phyloP scores from a whole-genome alignment of 2,113 vertebrate species.

The Leiothrix lutea region DNA sequence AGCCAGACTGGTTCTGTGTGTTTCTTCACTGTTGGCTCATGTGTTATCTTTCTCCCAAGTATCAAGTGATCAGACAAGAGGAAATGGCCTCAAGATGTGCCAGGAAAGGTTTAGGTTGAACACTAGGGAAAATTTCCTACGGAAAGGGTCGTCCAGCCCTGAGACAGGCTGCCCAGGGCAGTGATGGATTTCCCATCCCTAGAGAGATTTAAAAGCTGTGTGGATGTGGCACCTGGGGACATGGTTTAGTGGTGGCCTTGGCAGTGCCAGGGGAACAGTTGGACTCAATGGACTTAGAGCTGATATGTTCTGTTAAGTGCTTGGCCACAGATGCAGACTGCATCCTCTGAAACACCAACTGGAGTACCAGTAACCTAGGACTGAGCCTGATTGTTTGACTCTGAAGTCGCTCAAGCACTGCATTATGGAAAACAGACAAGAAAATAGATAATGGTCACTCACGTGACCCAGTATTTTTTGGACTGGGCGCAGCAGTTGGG shows the following conservation, averaged over 20 bases:
- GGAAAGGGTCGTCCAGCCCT: neutral
- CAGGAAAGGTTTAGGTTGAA: neutral
- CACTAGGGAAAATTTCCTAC: neutral
- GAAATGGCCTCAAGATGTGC: neutral
- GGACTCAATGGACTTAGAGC: neutral
- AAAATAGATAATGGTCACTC: accelerated
- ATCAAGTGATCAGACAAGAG: neutral
- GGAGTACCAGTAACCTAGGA: accelerated
- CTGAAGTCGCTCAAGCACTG: neutral
- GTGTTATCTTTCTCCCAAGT: neutral
- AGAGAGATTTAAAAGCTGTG: neutral
- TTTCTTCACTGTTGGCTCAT: neutral
- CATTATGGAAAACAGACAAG: neutral
- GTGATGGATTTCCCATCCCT: neutral
- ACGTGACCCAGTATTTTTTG: accelerated
- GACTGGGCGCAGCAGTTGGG: neutral
- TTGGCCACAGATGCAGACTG: neutral
- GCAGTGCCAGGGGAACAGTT: neutral
- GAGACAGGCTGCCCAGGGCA: neutral
- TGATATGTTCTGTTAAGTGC: neutral
- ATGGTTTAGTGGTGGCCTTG: neutral
- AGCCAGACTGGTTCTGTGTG: neutral
- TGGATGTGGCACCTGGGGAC: neutral
- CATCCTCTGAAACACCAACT: neutral
- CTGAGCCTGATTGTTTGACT: neutral